Evolutionary conservation across 2,113 vertebrate species (phyloP).

Genomic region (Lonchura striata): DNA sequence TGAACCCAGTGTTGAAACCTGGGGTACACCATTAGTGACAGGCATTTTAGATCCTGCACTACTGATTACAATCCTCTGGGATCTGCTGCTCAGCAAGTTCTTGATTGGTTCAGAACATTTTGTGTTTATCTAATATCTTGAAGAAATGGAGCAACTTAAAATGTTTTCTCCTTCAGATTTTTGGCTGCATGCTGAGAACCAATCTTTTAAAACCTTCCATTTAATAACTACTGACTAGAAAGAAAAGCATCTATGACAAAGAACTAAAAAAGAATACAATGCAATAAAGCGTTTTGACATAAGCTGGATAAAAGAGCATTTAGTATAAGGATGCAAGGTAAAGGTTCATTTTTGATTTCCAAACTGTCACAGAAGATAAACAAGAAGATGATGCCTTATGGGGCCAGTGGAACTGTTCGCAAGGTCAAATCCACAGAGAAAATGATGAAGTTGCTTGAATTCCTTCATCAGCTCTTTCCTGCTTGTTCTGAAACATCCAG

Average conservation of each 20-base stretch:
- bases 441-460: neutral
- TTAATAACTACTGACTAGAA: neutral
- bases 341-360: constrained; percentile 29
- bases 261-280: neutral
- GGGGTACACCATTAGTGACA: neutral
- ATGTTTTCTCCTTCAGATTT: neutral
- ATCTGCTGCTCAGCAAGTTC: neutral
- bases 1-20: neutral
- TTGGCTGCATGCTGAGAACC: neutral
- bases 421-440: neutral
- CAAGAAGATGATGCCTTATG: neutral
- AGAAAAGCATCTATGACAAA: neutral
- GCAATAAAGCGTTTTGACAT: neutral
- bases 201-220: neutral
- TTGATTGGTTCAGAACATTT: neutral
- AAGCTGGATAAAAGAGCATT: neutral
- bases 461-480: constrained; percentile 37
- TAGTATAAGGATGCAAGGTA: neutral
- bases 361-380: constrained; percentile 39
- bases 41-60: neutral
- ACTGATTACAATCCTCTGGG: neutral
- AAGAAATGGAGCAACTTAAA: neutral
- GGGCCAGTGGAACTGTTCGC: neutral
- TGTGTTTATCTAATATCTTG: neutral
- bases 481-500: neutral